Conservation (phyloP, 2,797 vertebrate genomes). For the Choloepus didactylus region DNA sequence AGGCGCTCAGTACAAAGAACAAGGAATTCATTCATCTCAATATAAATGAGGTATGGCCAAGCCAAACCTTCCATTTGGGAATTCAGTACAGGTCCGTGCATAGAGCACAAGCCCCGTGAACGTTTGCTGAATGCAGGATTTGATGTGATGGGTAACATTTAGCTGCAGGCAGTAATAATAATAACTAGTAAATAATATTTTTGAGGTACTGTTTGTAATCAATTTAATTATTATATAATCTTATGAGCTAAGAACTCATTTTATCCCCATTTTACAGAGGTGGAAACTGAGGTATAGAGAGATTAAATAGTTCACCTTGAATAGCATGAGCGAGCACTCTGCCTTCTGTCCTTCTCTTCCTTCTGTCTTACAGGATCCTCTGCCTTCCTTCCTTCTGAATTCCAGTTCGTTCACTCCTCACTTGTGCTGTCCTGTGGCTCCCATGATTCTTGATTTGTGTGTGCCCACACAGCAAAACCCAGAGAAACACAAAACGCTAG, state of each 20-base stretch:
- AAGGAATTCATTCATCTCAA: conserved; percentile 87
- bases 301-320: neutral
- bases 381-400: neutral
- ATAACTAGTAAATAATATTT: neutral
- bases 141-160: rapidly evolving
- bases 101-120: neutral
- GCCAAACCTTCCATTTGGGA: neutral
- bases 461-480: neutral
- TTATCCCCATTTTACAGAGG: neutral
- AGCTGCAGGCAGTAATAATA: neutral
- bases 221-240: neutral
- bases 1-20: conserved; percentile 83
- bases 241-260: neutral
- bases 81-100: neutral
- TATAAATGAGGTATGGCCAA: conserved; percentile 86
- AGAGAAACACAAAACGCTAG: neutral
- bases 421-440: rapidly evolving
- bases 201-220: neutral
- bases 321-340: too few species aligned
- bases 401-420: neutral
- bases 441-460: neutral
- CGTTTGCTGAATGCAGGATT: rapidly evolving
- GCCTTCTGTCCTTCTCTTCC: neutral
- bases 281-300: neutral
- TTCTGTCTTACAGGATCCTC: too few species aligned